Conservation (phyloP, 2,888 invertebrate species). For the Apodemia mormo region DNA sequence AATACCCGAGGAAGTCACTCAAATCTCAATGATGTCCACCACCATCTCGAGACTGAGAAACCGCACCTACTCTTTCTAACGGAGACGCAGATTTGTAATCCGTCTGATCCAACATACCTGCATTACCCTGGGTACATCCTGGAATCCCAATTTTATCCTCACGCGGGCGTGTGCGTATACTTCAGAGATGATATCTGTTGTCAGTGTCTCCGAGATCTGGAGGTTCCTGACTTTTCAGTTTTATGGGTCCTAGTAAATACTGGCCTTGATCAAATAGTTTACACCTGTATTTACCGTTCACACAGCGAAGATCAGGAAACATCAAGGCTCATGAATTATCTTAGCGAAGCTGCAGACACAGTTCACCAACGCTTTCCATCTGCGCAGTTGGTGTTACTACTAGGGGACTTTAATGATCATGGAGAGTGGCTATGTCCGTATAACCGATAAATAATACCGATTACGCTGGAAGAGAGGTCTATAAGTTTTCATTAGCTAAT, state of each 20-base stretch:
- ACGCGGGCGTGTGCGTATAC: conserved; percentile 27
- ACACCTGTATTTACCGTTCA: conserved; percentile 84
- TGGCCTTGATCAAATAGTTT: neutral
- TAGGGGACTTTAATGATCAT: too few species aligned
- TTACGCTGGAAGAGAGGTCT: too few species aligned
- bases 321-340: neutral
- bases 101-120: conserved; percentile 23
- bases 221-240: conserved; percentile 46
- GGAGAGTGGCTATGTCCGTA: too few species aligned
- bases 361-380: neutral
- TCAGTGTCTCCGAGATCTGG: neutral
- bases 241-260: neutral
- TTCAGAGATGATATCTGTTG: too few species aligned
- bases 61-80: too few species aligned
- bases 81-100: conserved; percentile 26
- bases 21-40: conserved; percentile 44
- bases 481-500: too few species aligned
- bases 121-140: conserved; percentile 25
- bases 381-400: neutral
- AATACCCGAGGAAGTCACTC: conserved; percentile 29
- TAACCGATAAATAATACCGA: too few species aligned
- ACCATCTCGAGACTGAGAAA: conserved; percentile 33
- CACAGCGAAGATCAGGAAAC: conserved; percentile 21
- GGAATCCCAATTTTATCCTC: conserved; percentile 23
- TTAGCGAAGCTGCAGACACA: conserved; percentile 11